Base-by-base conservation (phyloP, 1,140 invertebrate genomes). In the Calycopis cecrops region DNA sequence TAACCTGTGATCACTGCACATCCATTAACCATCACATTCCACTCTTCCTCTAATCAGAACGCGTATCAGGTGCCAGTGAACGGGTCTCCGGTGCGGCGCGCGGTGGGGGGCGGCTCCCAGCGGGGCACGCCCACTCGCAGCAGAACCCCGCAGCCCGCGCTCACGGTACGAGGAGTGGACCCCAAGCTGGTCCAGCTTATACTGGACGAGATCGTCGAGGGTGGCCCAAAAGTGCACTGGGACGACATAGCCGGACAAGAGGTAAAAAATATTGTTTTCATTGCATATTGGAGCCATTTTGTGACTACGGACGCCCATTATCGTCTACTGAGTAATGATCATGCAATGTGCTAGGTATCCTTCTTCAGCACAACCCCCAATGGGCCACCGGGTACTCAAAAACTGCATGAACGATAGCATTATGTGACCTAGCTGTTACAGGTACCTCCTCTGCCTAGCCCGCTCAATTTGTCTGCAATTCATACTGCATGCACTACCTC, bases 181-280 rank as follows among this genome's bases (percentile, higher is more conserved):
- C 92, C 94, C n/a, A 97, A 98, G 83, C 91, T 98, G 55, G 94
- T 94, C 48, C 94, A 96, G 87, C 88, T 92, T 28, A 93, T 94
- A 62, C 79, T 94, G 50, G 93, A 93, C 84, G 93, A 94, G 88
- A 92, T 92, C 57, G 90, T 92, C 1, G 91, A 92, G 76, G 93
- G 95, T 28, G 94, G 94, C 10, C 91, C 93, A 9, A 91, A 93
- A 55, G 91, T 98, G 10, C 92, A 94, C 51, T 99, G 97, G 97
- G 93, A 96, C 57, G 97, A 98, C 72, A 97, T 99, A 65, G 96
- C 97, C 58, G 94, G 94, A 3, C 94, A 96, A 87, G 94, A 96
- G 73, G 93, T 93, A 65, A 67, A 67, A 58, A 14, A 40, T 28
- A 28, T 28, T 28, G 21, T 6, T 6, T 28, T 28, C 21, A 28